Evolutionary conservation across 2,888 invertebrate species (phyloP).

Genomic region (Acrocyrtus sp.): DNA sequence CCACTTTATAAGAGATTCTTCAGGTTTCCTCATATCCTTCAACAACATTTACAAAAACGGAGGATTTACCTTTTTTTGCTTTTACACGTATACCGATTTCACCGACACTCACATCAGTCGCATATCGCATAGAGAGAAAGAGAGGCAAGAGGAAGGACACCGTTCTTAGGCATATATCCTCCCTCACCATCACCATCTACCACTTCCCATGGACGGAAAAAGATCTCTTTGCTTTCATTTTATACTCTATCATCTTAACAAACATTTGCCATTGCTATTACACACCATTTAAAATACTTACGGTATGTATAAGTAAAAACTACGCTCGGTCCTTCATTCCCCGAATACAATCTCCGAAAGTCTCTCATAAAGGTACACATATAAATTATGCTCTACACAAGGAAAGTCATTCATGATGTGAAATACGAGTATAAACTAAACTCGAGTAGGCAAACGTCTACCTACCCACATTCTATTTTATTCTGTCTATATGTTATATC

Average conservation of each 20-base stretch:
- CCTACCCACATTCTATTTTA: neutral
- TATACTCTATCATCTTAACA: constrained; percentile 19
- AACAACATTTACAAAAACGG: constrained; percentile 47
- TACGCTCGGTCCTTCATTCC: no score
- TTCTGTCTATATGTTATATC: constrained; percentile 22
- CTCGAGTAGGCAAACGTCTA: no score
- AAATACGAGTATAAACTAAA: no score
- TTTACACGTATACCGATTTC: constrained; percentile 45
- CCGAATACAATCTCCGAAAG: no score
- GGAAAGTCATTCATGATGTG: no score
- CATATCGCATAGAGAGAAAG: constrained; percentile 9
- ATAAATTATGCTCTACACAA: no score
- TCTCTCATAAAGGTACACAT: no score
- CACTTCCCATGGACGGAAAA: no score
- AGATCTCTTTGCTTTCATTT: constrained; percentile 40
- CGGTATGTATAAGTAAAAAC: neutral
- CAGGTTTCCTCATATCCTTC: constrained; percentile 52
- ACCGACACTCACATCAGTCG: constrained; percentile 27
- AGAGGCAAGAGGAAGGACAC: neutral
- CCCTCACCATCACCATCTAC: no score
- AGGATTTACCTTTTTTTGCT: constrained; percentile 51
- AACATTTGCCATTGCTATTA: constrained; percentile 34
- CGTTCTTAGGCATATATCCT: no score
- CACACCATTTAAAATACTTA: constrained; percentile 13
- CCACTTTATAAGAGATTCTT: constrained; percentile 55